These are phyloP conservation scores for Dermatophagoides farinae DNA, from an alignment of 1,140 invertebrate genomes.

Conservation along the genomic window DNA sequence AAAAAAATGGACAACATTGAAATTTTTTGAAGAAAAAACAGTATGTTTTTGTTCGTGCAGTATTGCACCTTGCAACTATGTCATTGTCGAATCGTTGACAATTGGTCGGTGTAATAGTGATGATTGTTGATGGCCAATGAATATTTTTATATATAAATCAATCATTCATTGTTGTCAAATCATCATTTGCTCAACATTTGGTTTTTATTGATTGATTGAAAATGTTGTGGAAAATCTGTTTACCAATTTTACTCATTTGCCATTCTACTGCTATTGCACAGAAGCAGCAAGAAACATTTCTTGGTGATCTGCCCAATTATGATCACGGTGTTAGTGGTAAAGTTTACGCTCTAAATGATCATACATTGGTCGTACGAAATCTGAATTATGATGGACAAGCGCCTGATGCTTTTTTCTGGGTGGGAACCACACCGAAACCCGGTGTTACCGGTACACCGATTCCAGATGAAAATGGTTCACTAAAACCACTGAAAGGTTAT, in stretches of 20 bases:
- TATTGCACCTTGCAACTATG: no score
- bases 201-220: neutral
- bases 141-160: neutral
- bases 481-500: conserved; percentile 33
- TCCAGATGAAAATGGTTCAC: conserved; percentile 49
- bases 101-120: no score
- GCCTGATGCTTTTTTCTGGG: conserved; percentile 60
- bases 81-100: no score
- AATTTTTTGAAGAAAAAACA: no score
- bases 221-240: neutral
- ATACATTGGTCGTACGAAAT: conserved; percentile 58
- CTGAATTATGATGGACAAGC: conserved; percentile 40
- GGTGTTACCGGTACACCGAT: conserved; percentile 71
- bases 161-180: neutral
- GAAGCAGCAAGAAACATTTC: neutral
- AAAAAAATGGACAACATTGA: no score
- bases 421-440: conserved; percentile 55
- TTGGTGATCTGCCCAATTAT: neutral
- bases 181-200: neutral
- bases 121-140: neutral
- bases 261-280: no score
- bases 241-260: no score
- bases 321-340: conserved; percentile 46
- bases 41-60: no score
- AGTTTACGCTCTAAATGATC: conserved; percentile 66